phyloP scores from a whole-genome alignment of 2,113 vertebrate species.

The Chloropsis hardwickii region DNA sequence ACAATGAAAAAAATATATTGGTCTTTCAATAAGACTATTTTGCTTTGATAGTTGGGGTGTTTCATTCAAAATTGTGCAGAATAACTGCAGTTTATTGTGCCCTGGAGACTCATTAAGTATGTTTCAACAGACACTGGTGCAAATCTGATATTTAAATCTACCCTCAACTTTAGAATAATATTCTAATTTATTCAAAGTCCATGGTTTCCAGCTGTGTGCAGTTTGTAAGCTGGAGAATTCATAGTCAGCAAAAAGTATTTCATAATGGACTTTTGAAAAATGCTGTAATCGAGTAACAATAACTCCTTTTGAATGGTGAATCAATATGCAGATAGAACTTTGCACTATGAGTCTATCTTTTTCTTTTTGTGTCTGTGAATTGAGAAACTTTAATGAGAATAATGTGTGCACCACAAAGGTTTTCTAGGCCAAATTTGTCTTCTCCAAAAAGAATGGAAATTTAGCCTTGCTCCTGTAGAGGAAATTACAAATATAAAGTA shows the following conservation, averaged over 20 bases:
- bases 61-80: background rate
- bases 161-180: background rate
- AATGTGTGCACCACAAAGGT: rapidly evolving
- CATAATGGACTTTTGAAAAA: background rate
- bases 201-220: background rate
- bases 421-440: background rate
- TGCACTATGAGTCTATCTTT: background rate
- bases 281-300: background rate
- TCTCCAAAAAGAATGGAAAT: background rate
- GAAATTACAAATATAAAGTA: background rate
- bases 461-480: background rate
- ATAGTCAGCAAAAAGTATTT: background rate
- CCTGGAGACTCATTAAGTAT: background rate
- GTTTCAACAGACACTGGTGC: background rate
- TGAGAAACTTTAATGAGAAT: background rate
- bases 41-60: background rate
- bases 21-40: background rate
- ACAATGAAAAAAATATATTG: background rate
- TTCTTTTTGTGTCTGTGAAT: background rate
- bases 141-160: background rate
- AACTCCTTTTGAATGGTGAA: background rate
- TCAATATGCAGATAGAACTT: background rate
- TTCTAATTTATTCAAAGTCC: background rate
- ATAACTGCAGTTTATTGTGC: background rate
- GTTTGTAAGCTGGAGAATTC: background rate